These are phyloP conservation scores for Eulemur mongoz DNA, from an alignment of 2,797 vertebrate species.

Conservation along the genomic window DNA sequence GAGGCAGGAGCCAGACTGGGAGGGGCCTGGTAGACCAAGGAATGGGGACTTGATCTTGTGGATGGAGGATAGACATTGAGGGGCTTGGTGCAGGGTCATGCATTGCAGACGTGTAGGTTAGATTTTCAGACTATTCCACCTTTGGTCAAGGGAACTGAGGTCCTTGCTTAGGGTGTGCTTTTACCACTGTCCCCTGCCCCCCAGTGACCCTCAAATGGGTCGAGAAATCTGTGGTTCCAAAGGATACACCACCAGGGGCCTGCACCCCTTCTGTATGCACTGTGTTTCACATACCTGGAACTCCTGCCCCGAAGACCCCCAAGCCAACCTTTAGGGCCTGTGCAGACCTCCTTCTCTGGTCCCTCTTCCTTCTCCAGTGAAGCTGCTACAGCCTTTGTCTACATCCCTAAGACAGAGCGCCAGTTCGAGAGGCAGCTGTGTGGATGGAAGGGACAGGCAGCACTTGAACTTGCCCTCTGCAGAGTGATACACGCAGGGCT, in stretches of 20 bases:
- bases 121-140: not conserved
- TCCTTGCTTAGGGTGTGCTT: not conserved
- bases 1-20: not conserved
- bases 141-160: not conserved
- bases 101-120: rapidly evolving
- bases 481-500: not conserved
- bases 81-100: too few relatives aligned
- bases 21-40: not conserved
- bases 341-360: not conserved
- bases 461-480: rapidly evolving
- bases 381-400: not conserved
- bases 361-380: not conserved
- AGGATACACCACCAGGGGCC: not conserved
- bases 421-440: not conserved
- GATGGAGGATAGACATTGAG: not conserved
- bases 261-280: not conserved
- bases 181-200: not conserved
- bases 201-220: not conserved
- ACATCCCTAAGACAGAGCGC: not conserved
- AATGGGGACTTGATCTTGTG: not conserved
- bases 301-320: not conserved
- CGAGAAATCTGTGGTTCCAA: not conserved
- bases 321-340: not conserved
- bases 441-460: rapidly evolving
- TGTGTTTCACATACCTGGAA: too few relatives aligned